Evolutionary conservation across 1,140 invertebrate species (phyloP), one percentile per base, ranked within the genome.

Genomic region (Anoplophora glabripennis): DNA sequence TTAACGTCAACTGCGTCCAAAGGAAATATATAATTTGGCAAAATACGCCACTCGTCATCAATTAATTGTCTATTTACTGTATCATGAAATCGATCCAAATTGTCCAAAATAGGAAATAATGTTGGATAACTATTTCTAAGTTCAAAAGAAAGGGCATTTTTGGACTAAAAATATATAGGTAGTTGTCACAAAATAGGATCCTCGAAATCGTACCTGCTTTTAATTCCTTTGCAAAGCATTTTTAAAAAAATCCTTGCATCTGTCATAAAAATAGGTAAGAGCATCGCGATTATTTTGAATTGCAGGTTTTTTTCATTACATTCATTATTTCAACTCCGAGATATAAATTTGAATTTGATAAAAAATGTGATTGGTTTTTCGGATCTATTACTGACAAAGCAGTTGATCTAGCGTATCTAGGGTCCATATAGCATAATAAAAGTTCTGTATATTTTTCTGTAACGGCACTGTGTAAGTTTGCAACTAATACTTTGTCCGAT

Each of bases 1-100:
- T n/a, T n/a, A n/a, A n/a, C n/a, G n/a, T n/a, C n/a, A n/a, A n/a
- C n/a, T n/a, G n/a, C n/a, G n/a, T n/a, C n/a, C n/a, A n/a, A n/a
- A n/a, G n/a, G n/a, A n/a, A n/a, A n/a, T n/a, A n/a, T n/a, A n/a
- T n/a, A n/a, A n/a, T n/a, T n/a, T n/a, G n/a, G n/a, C n/a, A n/a
- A n/a, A n/a, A n/a, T n/a, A n/a, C n/a, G n/a, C n/a, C 45, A 47
- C 12, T 47, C 17, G 12, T 47, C 45, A 47, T 47, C 45, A 11
- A 47, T 47, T 21, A 9, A 21, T 47, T 47, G 45, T 21, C 7
- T 9, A 7, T 47, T 8, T 17, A 21, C 45, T 8, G 8, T 8
- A 17, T 14, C 8, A 21, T 9, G 17, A 47, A 47, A 9, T 8
- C 45, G 7, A 9, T 15, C 17, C 45, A 47, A 12, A 47, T 5